These are phyloP conservation scores for Ophthalmolycus amberensis DNA, from an alignment of 2,113 vertebrate genomes.

Conservation along the genomic window DNA sequence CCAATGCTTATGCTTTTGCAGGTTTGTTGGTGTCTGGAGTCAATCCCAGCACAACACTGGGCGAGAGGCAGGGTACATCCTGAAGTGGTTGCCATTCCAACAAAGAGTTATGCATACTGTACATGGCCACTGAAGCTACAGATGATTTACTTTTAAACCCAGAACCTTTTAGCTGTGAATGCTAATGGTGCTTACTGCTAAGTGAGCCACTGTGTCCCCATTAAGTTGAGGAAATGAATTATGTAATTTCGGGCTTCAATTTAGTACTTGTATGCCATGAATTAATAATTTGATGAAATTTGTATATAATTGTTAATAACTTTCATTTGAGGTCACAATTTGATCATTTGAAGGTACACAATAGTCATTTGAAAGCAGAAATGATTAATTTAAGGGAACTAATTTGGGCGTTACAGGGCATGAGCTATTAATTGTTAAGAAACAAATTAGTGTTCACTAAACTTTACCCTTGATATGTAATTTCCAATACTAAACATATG, in stretches of 20 bases:
- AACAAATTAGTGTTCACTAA: not conserved
- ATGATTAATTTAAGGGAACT: not conserved
- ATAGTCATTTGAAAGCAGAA: not conserved
- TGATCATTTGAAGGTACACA: not conserved
- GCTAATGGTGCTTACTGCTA: not conserved
- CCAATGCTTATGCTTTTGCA: not conserved
- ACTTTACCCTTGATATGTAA: not conserved
- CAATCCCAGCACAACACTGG: not conserved
- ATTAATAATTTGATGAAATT: not conserved
- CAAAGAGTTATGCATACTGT: not conserved
- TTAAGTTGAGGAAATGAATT: not conserved
- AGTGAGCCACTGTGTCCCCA: not conserved
- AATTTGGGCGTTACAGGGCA: not conserved
- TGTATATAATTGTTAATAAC: not conserved
- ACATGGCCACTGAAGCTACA: not conserved
- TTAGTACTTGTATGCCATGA: not conserved
- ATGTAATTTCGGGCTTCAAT: not conserved
- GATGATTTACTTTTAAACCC: not conserved
- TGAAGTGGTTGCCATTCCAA: not conserved
- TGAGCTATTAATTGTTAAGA: not conserved
- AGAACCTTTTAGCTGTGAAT: not conserved
- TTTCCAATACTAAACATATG: not conserved
- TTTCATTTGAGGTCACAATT: not conserved
- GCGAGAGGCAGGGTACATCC: not conserved
- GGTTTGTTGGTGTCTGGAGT: constrained; percentile 10